A percentile compares a stretch with the other conserved stretches of the same genome.
These are phyloP conservation scores for Papilio demoleus DNA, from an alignment of 2,888 invertebrate species.

Conservation along the genomic window DNA sequence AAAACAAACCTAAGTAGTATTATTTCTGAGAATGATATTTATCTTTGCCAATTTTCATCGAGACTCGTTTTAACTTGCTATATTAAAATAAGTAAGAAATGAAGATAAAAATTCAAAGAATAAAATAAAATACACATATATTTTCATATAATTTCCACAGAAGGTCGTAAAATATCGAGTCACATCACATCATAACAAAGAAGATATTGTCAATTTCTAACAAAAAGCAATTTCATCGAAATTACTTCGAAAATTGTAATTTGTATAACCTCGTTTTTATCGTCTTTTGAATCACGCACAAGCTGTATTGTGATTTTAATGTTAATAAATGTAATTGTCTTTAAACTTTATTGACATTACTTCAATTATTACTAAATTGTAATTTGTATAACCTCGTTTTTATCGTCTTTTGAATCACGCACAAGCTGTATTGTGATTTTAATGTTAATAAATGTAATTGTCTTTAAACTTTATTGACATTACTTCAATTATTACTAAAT, in stretches of 20 bases:
- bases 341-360: no score
- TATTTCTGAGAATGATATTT: no score
- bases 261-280: slow-evolving; percentile 27
- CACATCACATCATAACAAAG: not conserved
- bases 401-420: slow-evolving; percentile 32
- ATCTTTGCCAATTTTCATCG: no score
- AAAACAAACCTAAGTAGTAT: not conserved
- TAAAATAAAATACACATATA: no score
- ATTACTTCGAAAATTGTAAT: slow-evolving; percentile 43
- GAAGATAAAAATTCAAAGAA: no score
- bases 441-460: no score
- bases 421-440: slow-evolving; percentile 9
- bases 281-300: slow-evolving; percentile 29
- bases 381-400: slow-evolving; percentile 27
- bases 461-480: no score
- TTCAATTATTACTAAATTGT: no score
- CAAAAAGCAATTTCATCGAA: slow-evolving; percentile 44
- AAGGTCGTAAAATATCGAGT: slow-evolving; percentile 1
- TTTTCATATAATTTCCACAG: no score
- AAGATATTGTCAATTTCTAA: slow-evolving; percentile 36
- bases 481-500: no score
- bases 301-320: slow-evolving; percentile 12
- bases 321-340: no score
- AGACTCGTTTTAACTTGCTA: not conserved
- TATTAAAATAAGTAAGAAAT: no score